phyloP scores from a whole-genome alignment of 2,113 vertebrate species.

The Pionites leucogaster region DNA sequence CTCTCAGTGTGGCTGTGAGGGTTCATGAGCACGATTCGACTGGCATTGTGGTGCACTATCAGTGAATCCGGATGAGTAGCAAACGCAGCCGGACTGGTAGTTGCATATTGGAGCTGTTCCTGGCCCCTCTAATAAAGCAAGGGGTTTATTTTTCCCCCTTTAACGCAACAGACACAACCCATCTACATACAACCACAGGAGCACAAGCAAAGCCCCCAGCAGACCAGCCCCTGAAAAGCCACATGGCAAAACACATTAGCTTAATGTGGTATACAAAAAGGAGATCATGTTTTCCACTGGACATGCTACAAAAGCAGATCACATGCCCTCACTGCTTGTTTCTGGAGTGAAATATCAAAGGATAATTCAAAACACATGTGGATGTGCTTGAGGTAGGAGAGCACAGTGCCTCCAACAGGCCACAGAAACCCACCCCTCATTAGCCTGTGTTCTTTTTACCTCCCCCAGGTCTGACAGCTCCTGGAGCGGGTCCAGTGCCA shows the following conservation, averaged over 20 bases:
- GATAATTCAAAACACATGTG: constrained; percentile 28
- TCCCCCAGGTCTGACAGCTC: background rate
- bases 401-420: background rate
- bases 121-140: too few relatives aligned
- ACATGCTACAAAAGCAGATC: background rate
- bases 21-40: too few relatives aligned
- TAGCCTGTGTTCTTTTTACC: background rate
- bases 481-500: background rate
- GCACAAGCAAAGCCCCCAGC: background rate
- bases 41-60: too few relatives aligned
- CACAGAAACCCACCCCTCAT: background rate
- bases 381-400: background rate
- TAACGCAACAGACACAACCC: background rate
- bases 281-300: background rate
- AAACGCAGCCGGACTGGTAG: too few relatives aligned
- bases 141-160: too few relatives aligned
- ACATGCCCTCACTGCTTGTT: background rate
- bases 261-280: background rate
- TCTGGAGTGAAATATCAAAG: background rate
- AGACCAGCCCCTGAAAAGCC: background rate
- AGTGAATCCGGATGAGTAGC: too few relatives aligned
- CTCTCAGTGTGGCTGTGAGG: too few relatives aligned
- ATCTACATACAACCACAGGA: background rate
- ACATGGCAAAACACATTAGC: background rate
- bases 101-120: too few relatives aligned